Conservation (phyloP, 2,888 invertebrate genomes). For the Cephus spinipes region DNA sequence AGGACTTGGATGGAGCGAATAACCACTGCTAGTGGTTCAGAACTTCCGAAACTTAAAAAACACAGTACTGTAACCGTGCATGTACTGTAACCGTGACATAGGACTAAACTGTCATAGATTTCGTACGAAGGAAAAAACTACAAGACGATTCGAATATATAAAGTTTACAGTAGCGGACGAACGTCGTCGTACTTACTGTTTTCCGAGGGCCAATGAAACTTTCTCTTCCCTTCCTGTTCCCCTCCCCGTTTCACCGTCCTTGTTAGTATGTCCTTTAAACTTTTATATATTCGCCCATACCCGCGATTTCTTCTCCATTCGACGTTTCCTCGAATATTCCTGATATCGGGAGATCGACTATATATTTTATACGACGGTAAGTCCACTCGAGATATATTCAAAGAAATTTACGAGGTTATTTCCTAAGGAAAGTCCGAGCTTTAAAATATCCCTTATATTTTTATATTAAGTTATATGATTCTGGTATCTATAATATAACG, state of each 20-base stretch:
- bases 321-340: neutral
- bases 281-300: neutral
- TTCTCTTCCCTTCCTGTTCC: neutral
- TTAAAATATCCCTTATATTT: neutral
- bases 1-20: neutral
- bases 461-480: neutral
- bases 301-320: neutral
- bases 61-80: neutral
- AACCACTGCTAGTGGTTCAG: neutral
- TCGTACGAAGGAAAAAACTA: neutral
- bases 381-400: neutral
- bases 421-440: neutral
- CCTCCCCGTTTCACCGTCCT: neutral
- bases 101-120: neutral
- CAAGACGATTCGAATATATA: neutral
- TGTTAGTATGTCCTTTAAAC: neutral
- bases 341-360: neutral
- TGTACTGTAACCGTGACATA: neutral
- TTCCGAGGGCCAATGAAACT: neutral
- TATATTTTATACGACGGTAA: neutral
- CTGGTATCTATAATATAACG: neutral
- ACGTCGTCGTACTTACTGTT: neutral
- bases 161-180: neutral
- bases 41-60: neutral
- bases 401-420: neutral